Base-by-base conservation (phyloP, 2,888 invertebrate species). In the Cenopis cana region DNA sequence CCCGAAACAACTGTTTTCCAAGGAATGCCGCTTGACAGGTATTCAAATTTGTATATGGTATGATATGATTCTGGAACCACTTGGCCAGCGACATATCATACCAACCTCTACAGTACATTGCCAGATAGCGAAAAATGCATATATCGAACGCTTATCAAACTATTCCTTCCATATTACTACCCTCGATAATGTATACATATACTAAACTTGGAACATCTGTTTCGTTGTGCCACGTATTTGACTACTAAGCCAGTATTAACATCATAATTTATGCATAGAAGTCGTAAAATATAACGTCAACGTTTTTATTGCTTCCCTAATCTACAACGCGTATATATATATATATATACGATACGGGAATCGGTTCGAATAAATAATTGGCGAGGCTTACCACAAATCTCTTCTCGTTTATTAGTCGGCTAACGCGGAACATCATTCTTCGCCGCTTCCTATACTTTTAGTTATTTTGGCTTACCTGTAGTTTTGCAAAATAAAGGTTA, bases 221-320 rank as follows among this genome's bases (percentile, higher is more conserved):
- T 60, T 29, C 59, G 52, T 38, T 36, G 20, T 10, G 14, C 29
- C 54, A n/a, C 54, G 20, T 17, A 68, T 55, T 68, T 46, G 33
- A 55, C 55, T 61, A 29, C 54, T 29, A 5, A 33, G 17, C 12
- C 36, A 41, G 46, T 61, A 38, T 54, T 61, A 55, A 46, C 55
- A 55, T 62, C 55, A 62, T 69, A 62, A 62, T 64, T 56, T 69
- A 64, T 69, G 69, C 69, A 69, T 69, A 54, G 50, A 64, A 56
- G 64, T 62, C 69, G 57, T 69, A 57, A 69, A 69, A 49, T 69
- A 69, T 57, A 55, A 69, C 56, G 64, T 38, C 56, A 69, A 69
- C 62, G 17, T 55, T 64, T 69, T 69, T 57, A 64, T 69, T 57
- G 36, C 56, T 18, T 50, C 50, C 14, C 38, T 64, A 64, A 64